These are phyloP conservation scores for Malacoctenus gilli DNA, from an alignment of 2,797 vertebrate genomes.

Conservation along the genomic window DNA sequence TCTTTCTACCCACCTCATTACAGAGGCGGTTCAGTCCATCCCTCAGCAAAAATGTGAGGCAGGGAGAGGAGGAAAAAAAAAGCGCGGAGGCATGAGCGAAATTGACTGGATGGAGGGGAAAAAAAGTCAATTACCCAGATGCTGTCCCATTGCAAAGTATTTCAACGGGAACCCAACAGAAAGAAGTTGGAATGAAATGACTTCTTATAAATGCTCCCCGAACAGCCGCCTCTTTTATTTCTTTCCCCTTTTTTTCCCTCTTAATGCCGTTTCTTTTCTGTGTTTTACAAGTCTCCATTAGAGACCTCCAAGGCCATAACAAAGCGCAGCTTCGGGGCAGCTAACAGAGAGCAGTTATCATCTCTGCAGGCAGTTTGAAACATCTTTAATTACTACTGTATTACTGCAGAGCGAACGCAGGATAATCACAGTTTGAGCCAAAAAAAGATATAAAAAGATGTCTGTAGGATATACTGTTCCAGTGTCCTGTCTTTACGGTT, in stretches of 20 bases:
- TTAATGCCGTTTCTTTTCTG: conserved; percentile 25
- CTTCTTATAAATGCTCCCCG: conserved; percentile 35
- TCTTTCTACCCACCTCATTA: conserved; percentile 40
- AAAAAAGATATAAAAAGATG: conserved; percentile 6
- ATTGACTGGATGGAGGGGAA: conserved; percentile 61
- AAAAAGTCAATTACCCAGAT: conserved; percentile 64
- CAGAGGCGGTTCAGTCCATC: conserved; percentile 37
- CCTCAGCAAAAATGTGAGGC: conserved; percentile 36
- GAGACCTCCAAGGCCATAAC: conserved; percentile 32
- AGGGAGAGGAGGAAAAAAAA: no score
- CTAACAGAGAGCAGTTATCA: conserved; percentile 48
- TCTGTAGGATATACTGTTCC: conserved; percentile 18
- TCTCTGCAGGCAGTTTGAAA: conserved; percentile 42
- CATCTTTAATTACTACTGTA: conserved; percentile 52
- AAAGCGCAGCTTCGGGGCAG: conserved; percentile 44
- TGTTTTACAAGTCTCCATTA: conserved; percentile 57
- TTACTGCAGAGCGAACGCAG: conserved; percentile 20
- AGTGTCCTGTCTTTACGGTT: conserved; percentile 23
- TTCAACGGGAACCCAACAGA: conserved; percentile 32
- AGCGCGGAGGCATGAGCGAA: conserved; percentile 29
- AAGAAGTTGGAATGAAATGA: conserved; percentile 51
- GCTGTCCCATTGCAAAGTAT: conserved; percentile 45
- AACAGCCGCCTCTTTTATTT: conserved; percentile 33
- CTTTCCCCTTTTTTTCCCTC: conserved; percentile 8
- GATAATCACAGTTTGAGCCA: conserved; percentile 15